Base-by-base conservation (phyloP, 37 sponge, comb jelly and placozoan genomes). In the Hormiphora californensis region DNA sequence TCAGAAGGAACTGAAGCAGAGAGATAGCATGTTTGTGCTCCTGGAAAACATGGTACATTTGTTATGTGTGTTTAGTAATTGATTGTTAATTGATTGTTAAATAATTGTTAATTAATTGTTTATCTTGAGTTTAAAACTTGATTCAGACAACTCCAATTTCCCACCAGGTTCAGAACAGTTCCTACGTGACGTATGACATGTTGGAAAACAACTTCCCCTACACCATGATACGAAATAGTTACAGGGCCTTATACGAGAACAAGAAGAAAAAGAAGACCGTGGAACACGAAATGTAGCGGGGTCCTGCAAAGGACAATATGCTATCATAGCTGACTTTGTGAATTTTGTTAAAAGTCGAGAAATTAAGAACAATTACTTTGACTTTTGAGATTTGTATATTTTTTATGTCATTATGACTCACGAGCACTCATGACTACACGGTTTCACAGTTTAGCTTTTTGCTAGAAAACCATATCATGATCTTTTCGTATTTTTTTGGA, bases 171-270 rank as follows among this genome's bases (percentile, higher is more conserved):
- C 59, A 92, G 54, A 91, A 92, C 57, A 91, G 92, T 30, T 91
- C 91, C 54, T 96, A 91, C 86, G 59, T 96, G 35, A 92, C 94
- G 7, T 39, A 87, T 39, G 97, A 96, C 54, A 86, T 90, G 87
- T 78, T 95, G 54, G 96, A 95, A 86, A 86, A 88, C 5, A 93
- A 92, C 51, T 93, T 95, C 62, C 96, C 96, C 0, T 95, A 93
- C 78, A 90, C 94, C 54, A 89, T 95, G 7, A 89, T 95, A 31
- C 69, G 96, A 28, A 92, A 92, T 87, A 89, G 94, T 2, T 93
- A 92, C 90, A 91, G 90, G n/a, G 57, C 69, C 19, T 90, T 90
- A 62, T 91, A 89, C 65, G 41, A 86, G 62, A 87, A 54, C 46
- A 87, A 73, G 81, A 73, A 73, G 44, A 73, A 73, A 28, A 73